Evolutionary conservation across 2,797 vertebrate species (phyloP).

Genomic region (Vireo griseus): DNA sequence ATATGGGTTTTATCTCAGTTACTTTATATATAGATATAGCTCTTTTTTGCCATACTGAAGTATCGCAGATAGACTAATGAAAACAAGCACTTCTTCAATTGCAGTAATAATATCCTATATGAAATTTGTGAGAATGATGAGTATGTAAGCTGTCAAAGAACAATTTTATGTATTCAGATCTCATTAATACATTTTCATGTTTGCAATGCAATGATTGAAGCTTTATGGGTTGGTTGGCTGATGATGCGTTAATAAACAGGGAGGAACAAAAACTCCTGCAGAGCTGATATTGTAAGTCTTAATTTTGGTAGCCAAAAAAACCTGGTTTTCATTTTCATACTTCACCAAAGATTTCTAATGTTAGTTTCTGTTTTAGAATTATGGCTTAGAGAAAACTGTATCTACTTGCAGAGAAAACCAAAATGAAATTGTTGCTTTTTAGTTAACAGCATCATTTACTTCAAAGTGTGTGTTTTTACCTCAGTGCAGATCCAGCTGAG

Average conservation of each 20-base stretch:
- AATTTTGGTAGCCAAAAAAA: background rate
- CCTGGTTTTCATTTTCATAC: background rate
- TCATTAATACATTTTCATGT: background rate
- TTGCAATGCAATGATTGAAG: accelerated
- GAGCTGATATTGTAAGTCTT: background rate
- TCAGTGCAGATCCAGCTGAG: background rate
- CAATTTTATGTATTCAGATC: background rate
- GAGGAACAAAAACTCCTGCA: background rate
- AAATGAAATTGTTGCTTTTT: background rate
- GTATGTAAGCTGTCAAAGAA: background rate
- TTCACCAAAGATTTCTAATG: background rate
- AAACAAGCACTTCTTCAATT: background rate
- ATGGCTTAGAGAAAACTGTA: background rate
- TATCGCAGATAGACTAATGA: background rate
- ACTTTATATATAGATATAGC: background rate
- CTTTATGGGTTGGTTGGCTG: background rate
- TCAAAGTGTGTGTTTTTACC: background rate
- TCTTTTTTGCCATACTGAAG: background rate
- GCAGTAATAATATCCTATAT: background rate
- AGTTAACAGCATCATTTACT: background rate
- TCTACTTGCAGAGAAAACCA: background rate
- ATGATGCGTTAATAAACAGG: background rate
- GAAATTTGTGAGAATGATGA: background rate
- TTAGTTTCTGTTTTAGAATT: background rate
- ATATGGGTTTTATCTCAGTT: accelerated